Evolutionary conservation across 2,113 vertebrate species (phyloP).

Genomic region (Cichladusa arquata): DNA sequence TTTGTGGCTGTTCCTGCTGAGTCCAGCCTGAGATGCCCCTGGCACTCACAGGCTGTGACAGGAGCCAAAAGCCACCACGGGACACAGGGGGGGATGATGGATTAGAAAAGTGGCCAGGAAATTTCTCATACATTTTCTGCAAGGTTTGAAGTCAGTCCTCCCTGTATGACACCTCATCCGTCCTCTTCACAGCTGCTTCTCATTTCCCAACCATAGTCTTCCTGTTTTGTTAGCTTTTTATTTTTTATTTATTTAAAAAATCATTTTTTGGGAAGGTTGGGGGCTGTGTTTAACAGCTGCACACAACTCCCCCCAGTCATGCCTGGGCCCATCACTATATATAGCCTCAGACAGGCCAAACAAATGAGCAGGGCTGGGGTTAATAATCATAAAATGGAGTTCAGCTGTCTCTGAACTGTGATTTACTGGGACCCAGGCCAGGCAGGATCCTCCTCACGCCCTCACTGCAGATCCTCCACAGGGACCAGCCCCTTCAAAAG

Average conservation of each 20-base stretch:
- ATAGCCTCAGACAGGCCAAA: slow-evolving; percentile 53
- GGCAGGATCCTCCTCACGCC: slow-evolving; percentile 8
- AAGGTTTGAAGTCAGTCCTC: background rate
- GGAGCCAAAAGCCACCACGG: background rate
- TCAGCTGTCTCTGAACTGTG: slow-evolving; percentile 47
- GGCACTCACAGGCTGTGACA: background rate
- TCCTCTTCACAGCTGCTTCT: slow-evolving; percentile 64
- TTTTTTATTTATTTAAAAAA: too few relatives aligned
- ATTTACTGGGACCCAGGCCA: slow-evolving; percentile 46
- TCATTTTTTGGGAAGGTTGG: background rate
- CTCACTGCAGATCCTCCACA: background rate
- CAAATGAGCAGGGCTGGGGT: slow-evolving; percentile 35
- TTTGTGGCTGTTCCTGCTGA: background rate
- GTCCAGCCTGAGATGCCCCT: background rate
- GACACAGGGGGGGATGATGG: background rate
- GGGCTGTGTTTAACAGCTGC: slow-evolving; percentile 6
- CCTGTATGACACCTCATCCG: background rate
- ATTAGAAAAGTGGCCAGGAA: background rate
- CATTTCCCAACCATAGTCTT: slow-evolving; percentile 21
- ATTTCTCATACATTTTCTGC: slow-evolving; percentile 23
- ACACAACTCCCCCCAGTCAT: background rate
- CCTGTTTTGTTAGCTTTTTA: background rate
- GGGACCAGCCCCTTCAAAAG: slow-evolving; percentile 2
- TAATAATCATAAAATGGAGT: slow-evolving; percentile 50
- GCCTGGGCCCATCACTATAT: slow-evolving; percentile 15